Evolutionary conservation across 2,113 vertebrate species (phyloP), one percentile per base, ranked within the genome.

Genomic region (Myanophis thanlyinensis): DNA sequence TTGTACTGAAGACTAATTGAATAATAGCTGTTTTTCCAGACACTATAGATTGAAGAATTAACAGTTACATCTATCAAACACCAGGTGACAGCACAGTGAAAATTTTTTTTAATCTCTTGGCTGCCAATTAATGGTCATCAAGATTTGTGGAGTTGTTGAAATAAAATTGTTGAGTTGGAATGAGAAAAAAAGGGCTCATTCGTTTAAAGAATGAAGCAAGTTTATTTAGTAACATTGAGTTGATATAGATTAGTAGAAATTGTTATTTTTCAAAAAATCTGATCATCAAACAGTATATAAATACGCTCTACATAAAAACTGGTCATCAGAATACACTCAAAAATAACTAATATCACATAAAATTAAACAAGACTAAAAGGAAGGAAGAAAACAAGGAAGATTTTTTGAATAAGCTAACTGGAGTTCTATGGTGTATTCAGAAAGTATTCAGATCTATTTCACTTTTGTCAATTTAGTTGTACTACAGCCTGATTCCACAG

Each of bases 291-390:
- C 0, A 48, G 10, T 4, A 94, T 93, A 91, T 93, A 91, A 96
- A 95, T 89, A 62, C 48, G 40, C 30, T 73, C 30, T 10, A n/a
- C 22, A n/a, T 48, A 18, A 12, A n/a, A 54, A 89, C n/a, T 89
- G 52, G 30, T 54, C 8, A 88, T 44, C n/a, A 35, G 49, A 18
- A 49, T 8, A 67, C 3, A 23, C 6, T 48, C 51, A n/a, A 30
- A 73, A 8, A 49, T 27, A 73, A 35, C 30, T 49, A 23, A 73
- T 59, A 13, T 11, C 25, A 59, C 12, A n/a, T 18, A 49, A 49
- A 51, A 20, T 30, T 1, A 88, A 22, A 54, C 22, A 93, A 46
- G 95, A 93, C 18, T 90, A 91, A 90, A 56, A 94, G 18, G 49
- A 30, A 91, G 48, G 13, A 93, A 49, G 35, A 51, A 62, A 95